phyloP scores from a whole-genome alignment of 2,888 invertebrate species.

The Clistopyga incitator region DNA sequence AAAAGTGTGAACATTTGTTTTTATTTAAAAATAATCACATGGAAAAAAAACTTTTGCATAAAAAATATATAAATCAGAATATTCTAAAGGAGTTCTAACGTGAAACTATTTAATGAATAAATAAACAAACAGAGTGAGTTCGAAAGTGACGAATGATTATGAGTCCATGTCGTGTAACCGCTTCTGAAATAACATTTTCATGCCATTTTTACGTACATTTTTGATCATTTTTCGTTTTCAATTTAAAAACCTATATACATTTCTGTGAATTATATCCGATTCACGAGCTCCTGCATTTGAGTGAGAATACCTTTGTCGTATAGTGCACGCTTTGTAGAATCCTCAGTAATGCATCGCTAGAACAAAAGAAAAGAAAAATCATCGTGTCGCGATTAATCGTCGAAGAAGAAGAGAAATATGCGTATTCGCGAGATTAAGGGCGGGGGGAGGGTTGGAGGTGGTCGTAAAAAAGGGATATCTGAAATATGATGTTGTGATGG shows the following conservation, averaged over 20 bases:
- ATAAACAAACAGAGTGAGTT: too few species aligned
- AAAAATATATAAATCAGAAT: too few species aligned
- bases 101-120: too few species aligned
- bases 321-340: conserved; percentile 53
- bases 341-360: conserved; percentile 7
- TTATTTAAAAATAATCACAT: too few species aligned
- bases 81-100: too few species aligned
- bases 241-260: not conserved
- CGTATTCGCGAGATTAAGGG: not conserved
- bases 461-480: conserved; percentile 64
- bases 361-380: not conserved
- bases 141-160: too few species aligned
- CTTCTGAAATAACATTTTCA: not conserved
- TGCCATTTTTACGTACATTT: not conserved
- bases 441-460: not conserved
- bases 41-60: too few species aligned
- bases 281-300: conserved; percentile 15
- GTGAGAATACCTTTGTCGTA: conserved; percentile 33
- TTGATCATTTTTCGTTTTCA: not conserved
- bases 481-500: conserved; percentile 81
- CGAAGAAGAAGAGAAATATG: not conserved
- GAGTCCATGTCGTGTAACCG: not conserved
- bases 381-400: not conserved
- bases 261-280: not conserved
- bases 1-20: too few species aligned